Evolutionary conservation across 2,113 vertebrate species (phyloP), one percentile per base, ranked within the genome.

Genomic region (Notarius lentiginosus): DNA sequence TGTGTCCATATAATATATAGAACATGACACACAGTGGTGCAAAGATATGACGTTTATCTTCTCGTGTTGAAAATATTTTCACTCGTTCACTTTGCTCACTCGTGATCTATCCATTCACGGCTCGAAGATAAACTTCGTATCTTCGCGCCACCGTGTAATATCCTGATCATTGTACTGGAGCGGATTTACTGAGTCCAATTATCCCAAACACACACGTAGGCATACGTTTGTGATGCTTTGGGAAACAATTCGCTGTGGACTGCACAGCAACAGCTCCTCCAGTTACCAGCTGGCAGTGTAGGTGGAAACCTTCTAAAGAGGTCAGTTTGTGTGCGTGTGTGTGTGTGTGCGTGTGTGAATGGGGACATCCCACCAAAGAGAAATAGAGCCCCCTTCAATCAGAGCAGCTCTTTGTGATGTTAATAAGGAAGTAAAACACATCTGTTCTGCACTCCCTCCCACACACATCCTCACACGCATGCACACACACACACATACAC

Each of bases 381-480:
- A 95, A 96, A 97, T 96, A 96, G 95, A 96, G 95, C 94, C 93
- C 95, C 96, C 92, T 95, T 94, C 95, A 96, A 96, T 96, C 95
- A 96, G 94, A 94, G 93, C 94, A 66, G 94, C 94, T 95, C 95
- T 97, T 97, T 97, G 95, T 97, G 94, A 97, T 97, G 97, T 94
- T 97, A 97, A 97, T 97, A 95, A 97, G 95, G 95, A 94, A 96
- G 95, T 96, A 96, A 97, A 96, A 96, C 95, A 96, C 96, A 97
- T 97, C 96, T 97, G 97, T 96, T 96, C 94, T 93, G 75, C 76
- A 95, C 95, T 96, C 95, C 95, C 85, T 82, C 82, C 81, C 63
- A 88, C 88, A 90, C 87, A 88, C 89, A 88, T 86, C 68, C 87
- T 86, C 58, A n/a, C 87, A 85, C 63, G 47, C 86, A 84, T 68